These are phyloP conservation scores for Vipera latastei DNA, from an alignment of 2,797 vertebrate genomes.

Conservation along the genomic window DNA sequence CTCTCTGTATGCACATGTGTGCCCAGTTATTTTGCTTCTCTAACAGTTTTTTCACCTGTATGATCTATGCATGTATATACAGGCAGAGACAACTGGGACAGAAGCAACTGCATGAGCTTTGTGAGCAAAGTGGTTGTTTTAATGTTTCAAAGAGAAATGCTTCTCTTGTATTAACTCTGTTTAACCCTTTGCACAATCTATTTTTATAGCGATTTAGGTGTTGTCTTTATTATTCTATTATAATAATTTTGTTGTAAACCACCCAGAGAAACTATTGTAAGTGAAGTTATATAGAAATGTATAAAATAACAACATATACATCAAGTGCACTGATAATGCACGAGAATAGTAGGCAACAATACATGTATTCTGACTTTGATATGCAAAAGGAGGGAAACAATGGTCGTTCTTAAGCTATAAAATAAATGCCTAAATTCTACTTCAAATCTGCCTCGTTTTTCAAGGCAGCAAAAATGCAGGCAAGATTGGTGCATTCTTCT, in stretches of 20 bases:
- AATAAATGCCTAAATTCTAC: not conserved
- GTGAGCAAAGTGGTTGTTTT: not conserved
- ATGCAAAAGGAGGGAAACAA: not conserved
- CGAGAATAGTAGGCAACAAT: not conserved
- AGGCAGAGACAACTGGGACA: not conserved
- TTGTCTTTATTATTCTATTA: not conserved
- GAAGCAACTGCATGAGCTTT: not conserved
- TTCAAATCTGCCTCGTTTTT: not conserved
- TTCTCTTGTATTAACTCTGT: not conserved
- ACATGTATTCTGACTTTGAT: not conserved
- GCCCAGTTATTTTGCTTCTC: not conserved
- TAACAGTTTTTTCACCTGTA: not conserved
- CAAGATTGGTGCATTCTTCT: not conserved
- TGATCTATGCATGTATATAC: not conserved
- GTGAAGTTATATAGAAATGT: not conserved
- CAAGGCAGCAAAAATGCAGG: not conserved
- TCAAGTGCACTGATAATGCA: not conserved
- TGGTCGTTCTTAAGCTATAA: not conserved
- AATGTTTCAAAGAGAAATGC: not conserved
- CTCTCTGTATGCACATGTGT: not conserved
- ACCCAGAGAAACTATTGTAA: not conserved
- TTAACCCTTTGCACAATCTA: not conserved
- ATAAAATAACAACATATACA: not conserved
- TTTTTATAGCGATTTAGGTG: not conserved
- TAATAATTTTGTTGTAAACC: not conserved